Base-by-base conservation (phyloP, 2,113 vertebrate species). In the Okapia johnstoni region DNA sequence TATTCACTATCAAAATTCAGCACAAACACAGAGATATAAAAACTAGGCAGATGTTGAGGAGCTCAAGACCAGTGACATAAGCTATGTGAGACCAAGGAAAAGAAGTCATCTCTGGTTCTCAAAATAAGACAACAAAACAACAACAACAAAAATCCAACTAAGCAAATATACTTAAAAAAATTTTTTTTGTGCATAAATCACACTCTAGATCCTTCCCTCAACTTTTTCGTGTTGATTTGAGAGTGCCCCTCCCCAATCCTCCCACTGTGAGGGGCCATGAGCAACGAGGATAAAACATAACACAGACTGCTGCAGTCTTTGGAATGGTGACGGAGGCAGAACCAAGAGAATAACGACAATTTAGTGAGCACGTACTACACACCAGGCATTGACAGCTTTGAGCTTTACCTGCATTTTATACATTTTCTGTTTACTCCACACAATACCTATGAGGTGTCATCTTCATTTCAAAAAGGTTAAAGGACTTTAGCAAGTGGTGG, bases 71-170 rank as follows among this genome's bases (percentile, higher is more conserved):
- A 83, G 0, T 57, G 16, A 30, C 25, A 66, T 8, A 25, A 50
- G 46, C 26, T 66, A 19, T 55, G n/a, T 33, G 28, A 96, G 7
- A 54, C 15, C 70, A 84, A 83, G 33, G n/a, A 92, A 79, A 13
- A 81, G 26, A 54, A 28, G 8, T 61, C 70, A 76, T 7, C 84
- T 86, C 73, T 86, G 36, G 70, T 43, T 93, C 93, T 97, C 93
- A 95, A 96, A 84, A 66, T 50, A 85, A 80, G 23, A 11, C 14
- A 95, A 96, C 36, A 87, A 63, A 93, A 46, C 17, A 30, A 61
- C 33, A 0, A 73, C 36, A 43, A 52, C 17, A 25, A 90, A 80
- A 90, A 1, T 17, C 7, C 33, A 93, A 60, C 28, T 28, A 92
- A 43, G 21, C 43, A 80, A 58, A 93, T 33, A 81, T 30, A 48